Evolutionary conservation across 1,140 invertebrate genomes (phyloP).

Genomic region (Drosophila parvula): DNA sequence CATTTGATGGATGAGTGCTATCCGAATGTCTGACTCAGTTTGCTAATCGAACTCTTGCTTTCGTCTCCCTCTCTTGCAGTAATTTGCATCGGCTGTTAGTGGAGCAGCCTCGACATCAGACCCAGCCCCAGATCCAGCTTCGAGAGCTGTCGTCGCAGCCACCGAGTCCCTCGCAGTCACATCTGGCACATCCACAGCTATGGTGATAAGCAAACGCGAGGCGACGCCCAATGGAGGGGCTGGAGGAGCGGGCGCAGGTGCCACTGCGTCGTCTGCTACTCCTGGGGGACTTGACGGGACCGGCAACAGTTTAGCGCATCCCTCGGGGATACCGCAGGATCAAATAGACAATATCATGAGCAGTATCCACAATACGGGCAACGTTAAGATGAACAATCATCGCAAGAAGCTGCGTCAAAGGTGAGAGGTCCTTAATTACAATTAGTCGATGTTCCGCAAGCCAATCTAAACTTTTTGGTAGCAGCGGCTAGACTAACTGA

Average conservation of each 20-base stretch:
- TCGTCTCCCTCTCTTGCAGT: conserved; percentile 51
- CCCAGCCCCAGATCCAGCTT: conserved; percentile 25
- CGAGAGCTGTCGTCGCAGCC: not conserved
- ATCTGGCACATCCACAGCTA: conserved; percentile 84
- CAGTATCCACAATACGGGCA: conserved; percentile 90
- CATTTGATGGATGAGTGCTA: conserved; percentile 64
- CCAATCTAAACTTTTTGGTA: not conserved
- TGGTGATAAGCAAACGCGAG: conserved; percentile 88
- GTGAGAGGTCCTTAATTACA: conserved; percentile 80
- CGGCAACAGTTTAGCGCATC: conserved; percentile 68
- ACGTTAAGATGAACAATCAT: conserved; percentile 91
- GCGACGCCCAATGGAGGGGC: conserved; percentile 50
- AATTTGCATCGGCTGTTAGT: conserved; percentile 63
- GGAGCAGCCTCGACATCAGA: conserved; percentile 43
- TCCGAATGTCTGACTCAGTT: conserved; percentile 12
- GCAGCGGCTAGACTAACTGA: not conserved
- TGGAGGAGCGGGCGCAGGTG: conserved; percentile 12
- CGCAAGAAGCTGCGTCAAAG: conserved; percentile 91
- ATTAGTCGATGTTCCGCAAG: too few relatives aligned
- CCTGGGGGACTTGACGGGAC: conserved; percentile 47
- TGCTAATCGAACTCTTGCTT: conserved; percentile 34
- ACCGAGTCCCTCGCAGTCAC: conserved; percentile 12
- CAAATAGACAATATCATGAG: conserved; percentile 91
- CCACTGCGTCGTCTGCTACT: conserved; percentile 25
- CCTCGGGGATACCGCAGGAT: conserved; percentile 82